Percentiles rank a stretch among this genome's conserved stretches.
Evolutionary conservation across 2,888 invertebrate genomes (phyloP).

Genomic region (Ethmia dodecea): DNA sequence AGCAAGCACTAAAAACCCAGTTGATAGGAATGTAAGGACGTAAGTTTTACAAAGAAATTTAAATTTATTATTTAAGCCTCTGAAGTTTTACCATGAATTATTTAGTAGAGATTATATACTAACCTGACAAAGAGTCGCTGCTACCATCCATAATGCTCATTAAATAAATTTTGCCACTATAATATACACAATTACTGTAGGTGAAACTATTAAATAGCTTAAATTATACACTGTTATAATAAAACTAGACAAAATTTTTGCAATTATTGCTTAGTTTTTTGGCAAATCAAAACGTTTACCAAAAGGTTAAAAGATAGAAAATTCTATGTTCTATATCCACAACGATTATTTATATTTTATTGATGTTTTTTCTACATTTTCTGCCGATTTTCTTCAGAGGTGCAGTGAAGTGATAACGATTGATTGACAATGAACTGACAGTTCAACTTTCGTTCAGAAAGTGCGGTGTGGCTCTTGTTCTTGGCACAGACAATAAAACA

Average conservation of each 20-base stretch:
- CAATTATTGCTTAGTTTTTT: too few species aligned
- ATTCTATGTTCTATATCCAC: too few species aligned
- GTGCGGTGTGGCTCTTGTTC: conserved; percentile 1
- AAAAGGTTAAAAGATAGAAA: too few species aligned
- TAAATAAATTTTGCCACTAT: conserved; percentile 4
- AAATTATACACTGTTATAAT: too few species aligned
- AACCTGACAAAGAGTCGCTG: conserved; percentile 62
- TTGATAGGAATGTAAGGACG: too few species aligned
- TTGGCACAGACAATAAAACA: background rate
- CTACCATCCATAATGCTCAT: conserved; percentile 51
- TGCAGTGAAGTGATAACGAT: conserved; percentile 18
- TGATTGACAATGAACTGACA: conserved; percentile 18
- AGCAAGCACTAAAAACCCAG: conserved; percentile 55
- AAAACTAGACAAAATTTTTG: too few species aligned
- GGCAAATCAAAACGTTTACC: too few species aligned
- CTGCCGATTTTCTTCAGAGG: conserved; percentile 2
- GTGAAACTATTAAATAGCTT: too few species aligned
- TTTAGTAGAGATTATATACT: conserved; percentile 20
- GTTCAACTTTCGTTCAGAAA: conserved; percentile 14
- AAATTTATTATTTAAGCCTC: conserved; percentile 2
- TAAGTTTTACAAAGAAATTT: conserved; percentile 19
- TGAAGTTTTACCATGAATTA: conserved; percentile 12
- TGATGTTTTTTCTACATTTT: conserved; percentile 8
- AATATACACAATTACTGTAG: too few species aligned
- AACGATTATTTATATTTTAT: background rate